These are phyloP conservation scores for Paragorgia papillata DNA, from an alignment of 92 coral and sea anemone species.

Conservation along the genomic window DNA sequence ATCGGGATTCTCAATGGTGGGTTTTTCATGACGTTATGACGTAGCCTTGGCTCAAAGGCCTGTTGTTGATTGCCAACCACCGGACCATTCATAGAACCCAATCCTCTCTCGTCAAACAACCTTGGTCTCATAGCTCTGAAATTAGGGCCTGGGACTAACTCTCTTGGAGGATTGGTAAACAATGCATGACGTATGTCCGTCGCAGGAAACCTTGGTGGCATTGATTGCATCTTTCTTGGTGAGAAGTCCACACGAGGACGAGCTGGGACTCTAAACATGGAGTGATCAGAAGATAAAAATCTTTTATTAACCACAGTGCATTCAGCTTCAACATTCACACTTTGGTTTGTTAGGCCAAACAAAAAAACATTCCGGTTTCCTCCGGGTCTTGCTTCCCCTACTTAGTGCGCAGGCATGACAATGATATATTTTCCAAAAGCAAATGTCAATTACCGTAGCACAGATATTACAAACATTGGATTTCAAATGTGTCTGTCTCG, in stretches of 20 bases:
- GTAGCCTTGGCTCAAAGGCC: neutral
- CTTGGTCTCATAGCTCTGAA: neutral
- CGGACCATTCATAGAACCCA: neutral
- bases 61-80: neutral
- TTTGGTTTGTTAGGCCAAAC: neutral
- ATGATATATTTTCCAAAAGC: too few relatives aligned
- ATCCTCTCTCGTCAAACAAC: neutral
- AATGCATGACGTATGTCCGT: neutral
- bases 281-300: too few relatives aligned
- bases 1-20: neutral
- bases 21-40: neutral
- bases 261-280: too few relatives aligned
- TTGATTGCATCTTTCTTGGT: neutral
- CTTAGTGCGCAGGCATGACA: too few relatives aligned
- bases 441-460: too few relatives aligned
- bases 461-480: too few relatives aligned
- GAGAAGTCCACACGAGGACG: neutral
- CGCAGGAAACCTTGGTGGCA: neutral
- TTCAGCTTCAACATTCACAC: too few relatives aligned
- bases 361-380: neutral
- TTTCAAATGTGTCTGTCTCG: too few relatives aligned
- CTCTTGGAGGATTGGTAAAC: neutral
- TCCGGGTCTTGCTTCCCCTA: too few relatives aligned
- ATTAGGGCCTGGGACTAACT: neutral
- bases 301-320: too few relatives aligned